Evolutionary conservation across 1,140 invertebrate genomes (phyloP).

Genomic region (Lasioglossum baleicum): DNA sequence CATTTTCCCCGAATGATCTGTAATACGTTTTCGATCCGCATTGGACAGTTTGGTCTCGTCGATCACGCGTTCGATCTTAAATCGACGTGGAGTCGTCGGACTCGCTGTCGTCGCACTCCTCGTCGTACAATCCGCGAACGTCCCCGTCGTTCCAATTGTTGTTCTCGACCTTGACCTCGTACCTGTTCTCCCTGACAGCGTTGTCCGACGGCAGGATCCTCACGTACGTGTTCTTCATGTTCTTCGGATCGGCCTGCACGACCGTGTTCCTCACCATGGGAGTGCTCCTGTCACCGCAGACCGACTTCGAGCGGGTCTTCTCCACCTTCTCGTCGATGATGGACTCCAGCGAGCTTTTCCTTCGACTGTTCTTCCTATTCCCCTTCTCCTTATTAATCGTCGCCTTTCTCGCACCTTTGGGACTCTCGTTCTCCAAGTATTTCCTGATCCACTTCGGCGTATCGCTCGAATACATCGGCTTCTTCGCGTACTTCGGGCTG

Average conservation of each 20-base stretch:
- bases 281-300: slow-evolving; percentile 40
- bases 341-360: slow-evolving; percentile 54
- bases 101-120: slow-evolving; percentile 69
- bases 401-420: slow-evolving; percentile 34
- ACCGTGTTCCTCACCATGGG: background rate
- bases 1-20: no score
- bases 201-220: slow-evolving; percentile 67
- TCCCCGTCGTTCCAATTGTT: slow-evolving; percentile 64
- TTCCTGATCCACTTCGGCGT: slow-evolving; percentile 75
- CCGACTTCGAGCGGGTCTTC: slow-evolving; percentile 56
- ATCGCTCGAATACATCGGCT: slow-evolving; percentile 69
- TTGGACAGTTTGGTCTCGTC: background rate
- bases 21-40: background rate
- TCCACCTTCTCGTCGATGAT: slow-evolving; percentile 50
- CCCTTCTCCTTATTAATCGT: slow-evolving; percentile 48
- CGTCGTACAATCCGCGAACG: slow-evolving; percentile 57
- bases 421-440: slow-evolving; percentile 66
- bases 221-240: slow-evolving; percentile 64
- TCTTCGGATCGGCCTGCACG: slow-evolving; percentile 35
- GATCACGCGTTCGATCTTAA: slow-evolving; percentile 52
- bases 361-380: slow-evolving; percentile 47
- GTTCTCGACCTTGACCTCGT: slow-evolving; percentile 65
- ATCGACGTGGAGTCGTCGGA: slow-evolving; percentile 76
- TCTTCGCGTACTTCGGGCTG: slow-evolving; percentile 73
- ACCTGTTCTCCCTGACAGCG: slow-evolving; percentile 56